Evolutionary conservation across 1,140 invertebrate species (phyloP).

Genomic region (Trigoniulus corallinus): DNA sequence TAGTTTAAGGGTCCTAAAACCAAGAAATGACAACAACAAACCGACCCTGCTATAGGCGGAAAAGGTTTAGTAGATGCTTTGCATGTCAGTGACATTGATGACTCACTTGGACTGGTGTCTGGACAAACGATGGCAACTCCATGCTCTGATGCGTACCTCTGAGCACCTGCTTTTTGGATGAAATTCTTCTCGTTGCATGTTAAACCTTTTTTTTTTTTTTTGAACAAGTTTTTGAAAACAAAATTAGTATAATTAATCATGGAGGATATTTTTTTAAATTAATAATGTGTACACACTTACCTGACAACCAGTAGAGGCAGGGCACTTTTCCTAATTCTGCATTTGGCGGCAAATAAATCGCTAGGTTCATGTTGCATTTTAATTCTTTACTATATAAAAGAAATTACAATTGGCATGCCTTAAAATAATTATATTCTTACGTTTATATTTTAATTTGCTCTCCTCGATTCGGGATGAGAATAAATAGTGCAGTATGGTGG

Average conservation of each 20-base stretch:
- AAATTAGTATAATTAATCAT: constrained; percentile 1
- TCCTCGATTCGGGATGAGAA: no score
- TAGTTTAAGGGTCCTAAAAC: no score
- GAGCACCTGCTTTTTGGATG: constrained; percentile 84
- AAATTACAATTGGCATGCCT: not conserved
- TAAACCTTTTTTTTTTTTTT: constrained; percentile 49
- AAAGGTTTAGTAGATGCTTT: no score
- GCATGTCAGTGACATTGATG: no score
- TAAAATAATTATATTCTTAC: not conserved
- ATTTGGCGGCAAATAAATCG: constrained; percentile 67
- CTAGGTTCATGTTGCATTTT: constrained; percentile 85
- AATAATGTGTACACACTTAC: constrained; percentile 15
- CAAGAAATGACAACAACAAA: no score
- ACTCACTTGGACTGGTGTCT: constrained; percentile 79
- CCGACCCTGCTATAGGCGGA: no score
- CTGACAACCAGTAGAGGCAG: constrained; percentile 85
- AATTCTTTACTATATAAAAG: constrained; percentile 43
- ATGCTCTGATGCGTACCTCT: constrained; percentile 65
- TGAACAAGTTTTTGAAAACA: no score
- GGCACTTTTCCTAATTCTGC: constrained; percentile 51
- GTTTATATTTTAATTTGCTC: no score
- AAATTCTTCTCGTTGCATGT: constrained; percentile 95
- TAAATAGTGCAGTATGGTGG: constrained; percentile 1
- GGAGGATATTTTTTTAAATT: constrained; percentile 3
- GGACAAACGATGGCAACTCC: constrained; percentile 74